phyloP scores from a whole-genome alignment of 2,888 invertebrate species.

The Limnephilus marmoratus region DNA sequence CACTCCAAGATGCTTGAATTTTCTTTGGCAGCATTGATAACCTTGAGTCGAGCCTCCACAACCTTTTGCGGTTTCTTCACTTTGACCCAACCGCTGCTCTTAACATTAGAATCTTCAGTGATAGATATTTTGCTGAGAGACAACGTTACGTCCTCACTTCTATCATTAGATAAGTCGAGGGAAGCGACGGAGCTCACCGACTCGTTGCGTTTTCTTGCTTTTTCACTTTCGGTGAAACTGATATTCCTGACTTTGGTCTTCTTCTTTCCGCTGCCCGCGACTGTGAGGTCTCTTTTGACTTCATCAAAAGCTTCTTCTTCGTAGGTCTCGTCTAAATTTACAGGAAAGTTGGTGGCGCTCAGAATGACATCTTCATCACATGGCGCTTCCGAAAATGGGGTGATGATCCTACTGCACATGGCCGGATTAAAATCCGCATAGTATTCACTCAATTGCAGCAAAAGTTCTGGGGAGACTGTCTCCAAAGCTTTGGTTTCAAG shows the following conservation, averaged over 20 bases:
- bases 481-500: conserved; percentile 84
- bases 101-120: conserved; percentile 66
- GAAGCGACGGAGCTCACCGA: conserved; percentile 74
- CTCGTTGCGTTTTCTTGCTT: conserved; percentile 73
- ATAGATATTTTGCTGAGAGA: conserved; percentile 59
- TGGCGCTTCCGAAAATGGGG: conserved; percentile 82
- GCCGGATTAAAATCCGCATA: conserved; percentile 81
- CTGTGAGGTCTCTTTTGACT: conserved; percentile 73
- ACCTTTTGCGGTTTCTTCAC: conserved; percentile 76
- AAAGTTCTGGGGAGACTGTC: conserved; percentile 78
- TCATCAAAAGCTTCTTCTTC: conserved; percentile 75
- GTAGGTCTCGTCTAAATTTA: conserved; percentile 73
- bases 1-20: conserved; percentile 71
- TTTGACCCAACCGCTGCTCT: conserved; percentile 74
- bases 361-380: conserved; percentile 78
- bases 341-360: conserved; percentile 71
- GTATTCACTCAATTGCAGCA: conserved; percentile 82
- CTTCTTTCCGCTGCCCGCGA: conserved; percentile 72
- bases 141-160: conserved; percentile 52
- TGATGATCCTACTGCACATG: conserved; percentile 82
- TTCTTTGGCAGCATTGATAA: conserved; percentile 72
- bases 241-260: conserved; percentile 73
- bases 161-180: conserved; percentile 72
- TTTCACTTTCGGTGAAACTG: conserved; percentile 75
- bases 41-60: conserved; percentile 75